Evolutionary conservation across 2,113 vertebrate species (phyloP), one percentile per base, ranked within the genome.

Genomic region (Lasiurus cinereus): DNA sequence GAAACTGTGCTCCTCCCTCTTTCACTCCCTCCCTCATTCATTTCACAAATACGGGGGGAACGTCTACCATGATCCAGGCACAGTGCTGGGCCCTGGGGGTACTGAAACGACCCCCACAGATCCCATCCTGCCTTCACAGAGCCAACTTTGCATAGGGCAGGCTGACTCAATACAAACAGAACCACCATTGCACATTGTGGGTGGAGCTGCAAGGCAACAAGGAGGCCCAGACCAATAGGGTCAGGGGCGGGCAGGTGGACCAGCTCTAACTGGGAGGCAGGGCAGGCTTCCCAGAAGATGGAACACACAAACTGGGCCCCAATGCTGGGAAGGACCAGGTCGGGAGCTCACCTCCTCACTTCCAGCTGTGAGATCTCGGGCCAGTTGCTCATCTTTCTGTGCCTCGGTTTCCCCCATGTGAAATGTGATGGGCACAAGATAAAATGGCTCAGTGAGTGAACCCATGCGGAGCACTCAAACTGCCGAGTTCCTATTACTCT

Each of bases 371-470:
- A 15, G 46, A 74, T 36, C n/a, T 29, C n/a, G 70, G 27, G 39
- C 43, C 46, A 54, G 29, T 52, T 16, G 72, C 83, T 69, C 2
- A 22, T 1, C 6, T 18, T 48, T 69, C 86, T 73, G 46, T 43
- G 62, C 78, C 78, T 70, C 8, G 0, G 50, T 82, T 78, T 72
- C 79, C 59, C 56, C 0, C 31, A 0, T 5, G 3, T 43, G 31
- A 33, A 67, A n/a, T 3, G 16, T 2, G 19, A 8, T 0, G 0
- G 21, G 18, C 1, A 43, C 2, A 27, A 13, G 2, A 0, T 0
- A 6, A 7, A 12, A 12, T 11, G 59, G 7, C 24, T 1, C 0
- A 0, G 54, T 1, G 70, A n/a, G 79, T 6, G 46, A 50, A 43
- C 36, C 29, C 9, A 0, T 1, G 12, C 67, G 18, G 36, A 43